phyloP scores from a whole-genome alignment of 2,113 vertebrate species.

The Phyllostomus hastatus region DNA sequence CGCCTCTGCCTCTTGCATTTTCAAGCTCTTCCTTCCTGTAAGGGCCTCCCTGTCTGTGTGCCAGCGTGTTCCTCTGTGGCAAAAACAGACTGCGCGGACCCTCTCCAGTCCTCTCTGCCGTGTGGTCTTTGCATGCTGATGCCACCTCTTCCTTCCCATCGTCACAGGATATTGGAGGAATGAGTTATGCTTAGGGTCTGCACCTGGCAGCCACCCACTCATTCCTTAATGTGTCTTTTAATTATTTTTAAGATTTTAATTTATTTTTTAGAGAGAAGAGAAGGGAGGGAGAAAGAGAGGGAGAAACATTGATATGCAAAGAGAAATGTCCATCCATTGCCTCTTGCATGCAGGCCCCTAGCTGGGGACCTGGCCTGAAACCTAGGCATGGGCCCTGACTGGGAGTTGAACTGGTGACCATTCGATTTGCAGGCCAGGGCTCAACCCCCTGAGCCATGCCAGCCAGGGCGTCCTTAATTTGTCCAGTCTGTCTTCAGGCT shows the following conservation, averaged over 20 bases:
- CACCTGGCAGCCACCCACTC: too few relatives aligned
- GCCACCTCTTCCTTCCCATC: background rate
- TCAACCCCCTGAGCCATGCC: too few relatives aligned
- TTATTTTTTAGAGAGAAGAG: background rate
- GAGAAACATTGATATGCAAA: background rate
- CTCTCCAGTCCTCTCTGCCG: background rate
- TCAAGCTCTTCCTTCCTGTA: background rate
- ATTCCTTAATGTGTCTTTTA: background rate
- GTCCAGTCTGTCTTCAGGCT: background rate
- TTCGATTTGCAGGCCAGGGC: too few relatives aligned
- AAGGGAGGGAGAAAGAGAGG: background rate
- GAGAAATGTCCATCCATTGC: too few relatives aligned
- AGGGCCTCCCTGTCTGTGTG: background rate
- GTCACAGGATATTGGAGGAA: accelerated
- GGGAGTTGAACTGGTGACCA: too few relatives aligned
- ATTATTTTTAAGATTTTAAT: background rate
- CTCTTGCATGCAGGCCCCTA: too few relatives aligned
- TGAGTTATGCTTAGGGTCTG: background rate
- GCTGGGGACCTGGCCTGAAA: too few relatives aligned
- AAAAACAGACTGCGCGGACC: background rate
- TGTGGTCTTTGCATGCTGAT: accelerated
- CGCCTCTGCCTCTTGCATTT: background rate
- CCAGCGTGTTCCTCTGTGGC: background rate
- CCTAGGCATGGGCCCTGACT: too few relatives aligned
- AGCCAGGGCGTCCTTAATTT: background rate